phyloP scores from a whole-genome alignment of 2,797 vertebrate genomes.

The Chloroceryle inda region DNA sequence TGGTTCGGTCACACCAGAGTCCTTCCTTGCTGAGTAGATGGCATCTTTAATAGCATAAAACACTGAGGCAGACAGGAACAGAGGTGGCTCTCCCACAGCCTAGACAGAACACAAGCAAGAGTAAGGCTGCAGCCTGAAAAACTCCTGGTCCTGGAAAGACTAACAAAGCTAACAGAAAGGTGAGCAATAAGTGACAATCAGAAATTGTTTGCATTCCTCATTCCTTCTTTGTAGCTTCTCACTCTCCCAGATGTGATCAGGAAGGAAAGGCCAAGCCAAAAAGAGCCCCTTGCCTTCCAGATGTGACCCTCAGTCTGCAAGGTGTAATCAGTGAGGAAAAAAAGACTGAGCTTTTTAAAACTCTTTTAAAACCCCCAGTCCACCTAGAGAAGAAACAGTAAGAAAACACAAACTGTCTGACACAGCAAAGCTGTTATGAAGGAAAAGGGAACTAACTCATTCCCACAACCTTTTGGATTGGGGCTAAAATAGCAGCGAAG shows the following conservation, averaged over 20 bases:
- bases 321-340: not conserved
- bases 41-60: slow-evolving; percentile 97
- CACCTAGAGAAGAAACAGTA: not conserved
- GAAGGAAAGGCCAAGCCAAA: too few species aligned
- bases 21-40: slow-evolving; percentile 79
- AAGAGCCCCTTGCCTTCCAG: too few species aligned
- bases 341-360: not conserved
- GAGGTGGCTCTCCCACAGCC: slow-evolving; percentile 95
- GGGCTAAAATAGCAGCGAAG: not conserved
- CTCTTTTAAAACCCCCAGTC: not conserved
- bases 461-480: not conserved
- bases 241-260: not conserved
- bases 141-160: not conserved
- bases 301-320: not conserved
- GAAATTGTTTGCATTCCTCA: not conserved
- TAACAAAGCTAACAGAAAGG: not conserved
- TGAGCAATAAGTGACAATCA: not conserved
- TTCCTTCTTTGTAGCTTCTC: not conserved
- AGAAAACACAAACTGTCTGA: not conserved
- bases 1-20: slow-evolving; percentile 75
- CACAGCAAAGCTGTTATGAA: not conserved
- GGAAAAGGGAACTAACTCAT: not conserved
- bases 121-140: not conserved
- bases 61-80: slow-evolving; percentile 92
- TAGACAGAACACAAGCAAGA: slow-evolving; percentile 55